Base-by-base conservation (phyloP, 2,113 vertebrate genomes). In the Gadus chalcogrammus region DNA sequence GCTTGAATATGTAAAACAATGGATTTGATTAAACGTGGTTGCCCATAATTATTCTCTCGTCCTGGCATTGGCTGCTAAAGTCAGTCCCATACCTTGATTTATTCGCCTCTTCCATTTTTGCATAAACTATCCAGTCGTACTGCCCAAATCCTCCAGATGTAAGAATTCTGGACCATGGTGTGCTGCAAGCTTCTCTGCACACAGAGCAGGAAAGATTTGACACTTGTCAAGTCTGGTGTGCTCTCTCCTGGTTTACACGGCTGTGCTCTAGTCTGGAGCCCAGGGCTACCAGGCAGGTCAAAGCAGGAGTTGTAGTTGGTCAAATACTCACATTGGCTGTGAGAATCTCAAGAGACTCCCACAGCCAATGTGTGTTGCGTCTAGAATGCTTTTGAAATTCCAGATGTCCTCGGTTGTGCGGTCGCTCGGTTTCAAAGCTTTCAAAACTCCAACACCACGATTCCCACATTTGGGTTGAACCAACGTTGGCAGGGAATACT, bases 171-270 rank as follows among this genome's bases (percentile, higher is more conserved):
- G 67, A 61, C 61, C 63, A 67, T 2, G 35, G 70, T 74, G 80
- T 1, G 8, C 59, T 2, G 42, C 42, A 48, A 67, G 79, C 76
- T 69, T 67, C 70, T 61, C 22, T 11, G 17, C 71, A 74, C 68
- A 69, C 52, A 71, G 15, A 52, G 71, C 73, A 69, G 63, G 52
- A 69, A 65, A 24, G 59, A 8, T 16, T 1, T 64, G 74, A 77
- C 73, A 56, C 79, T 61, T 18, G 22, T 61, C 60, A 61, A 61
- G 22, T 12, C 9, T 13, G n/a, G 74, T 2, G 42, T 61, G 64
- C 67, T 17, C 22, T 71, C 73, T 72, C 0, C 0, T 64, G 64
- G 79, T 85, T 73, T 58, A 65, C 71, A 76, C 24, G 52, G 65
- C 67, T 48, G 77, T 78, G 61, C 60, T 71, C 31, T 4, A 35